A percentile compares a stretch with the other conserved stretches of the same genome.
These are phyloP conservation scores for Stomorhina lunata DNA, from an alignment of 2,888 invertebrate genomes.

Conservation along the genomic window DNA sequence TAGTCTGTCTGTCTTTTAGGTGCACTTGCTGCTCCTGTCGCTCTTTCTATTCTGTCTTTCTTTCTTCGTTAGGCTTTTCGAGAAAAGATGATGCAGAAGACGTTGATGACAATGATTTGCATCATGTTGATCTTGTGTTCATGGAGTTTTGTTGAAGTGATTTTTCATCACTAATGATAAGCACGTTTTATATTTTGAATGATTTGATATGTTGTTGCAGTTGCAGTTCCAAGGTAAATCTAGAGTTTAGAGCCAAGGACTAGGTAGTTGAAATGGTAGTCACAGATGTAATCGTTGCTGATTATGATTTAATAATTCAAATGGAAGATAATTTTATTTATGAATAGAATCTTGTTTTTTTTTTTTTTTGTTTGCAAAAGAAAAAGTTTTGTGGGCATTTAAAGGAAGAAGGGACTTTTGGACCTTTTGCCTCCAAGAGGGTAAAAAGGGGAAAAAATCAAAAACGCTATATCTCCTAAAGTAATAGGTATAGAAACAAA, in stretches of 20 bases:
- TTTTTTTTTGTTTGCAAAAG: no score
- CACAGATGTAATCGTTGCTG: conserved; percentile 25
- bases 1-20: no score
- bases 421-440: no score
- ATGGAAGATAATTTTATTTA: not conserved
- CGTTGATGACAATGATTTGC: conserved; percentile 38
- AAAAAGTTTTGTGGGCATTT: not conserved
- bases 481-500: no score
- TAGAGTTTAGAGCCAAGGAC: conserved; percentile 17
- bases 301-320: conserved; percentile 35
- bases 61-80: not conserved
- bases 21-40: conserved; percentile 42
- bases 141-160: conserved; percentile 53
- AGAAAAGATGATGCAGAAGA: not conserved
- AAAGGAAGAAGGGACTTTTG: not conserved
- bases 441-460: no score
- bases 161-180: conserved; percentile 63
- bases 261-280: conserved; percentile 19
- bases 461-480: no score
- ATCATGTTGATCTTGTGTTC: conserved; percentile 21
- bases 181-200: conserved; percentile 45
- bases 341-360: no score
- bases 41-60: not conserved
- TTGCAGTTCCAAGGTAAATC: no score
- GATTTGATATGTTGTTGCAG: conserved; percentile 48